These are phyloP conservation scores for Pachliopta kotzebuea DNA, from an alignment of 2,888 invertebrate species.

Conservation along the genomic window DNA sequence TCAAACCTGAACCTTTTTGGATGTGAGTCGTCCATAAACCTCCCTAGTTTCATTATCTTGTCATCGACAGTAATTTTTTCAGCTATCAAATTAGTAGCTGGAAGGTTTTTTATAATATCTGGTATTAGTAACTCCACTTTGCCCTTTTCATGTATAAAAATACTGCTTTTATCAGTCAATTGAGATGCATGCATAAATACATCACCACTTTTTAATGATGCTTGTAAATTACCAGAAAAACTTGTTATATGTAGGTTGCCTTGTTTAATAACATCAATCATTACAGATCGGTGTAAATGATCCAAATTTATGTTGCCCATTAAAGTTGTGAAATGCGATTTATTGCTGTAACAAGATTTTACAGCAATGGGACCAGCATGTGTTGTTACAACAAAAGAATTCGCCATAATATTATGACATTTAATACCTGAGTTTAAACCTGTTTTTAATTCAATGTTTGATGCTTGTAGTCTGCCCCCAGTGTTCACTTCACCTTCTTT, in stretches of 20 bases:
- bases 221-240: conserved; percentile 68
- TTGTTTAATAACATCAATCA: conserved; percentile 71
- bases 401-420: conserved; percentile 72
- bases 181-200: conserved; percentile 71
- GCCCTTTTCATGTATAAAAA: conserved; percentile 76
- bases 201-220: conserved; percentile 72
- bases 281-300: conserved; percentile 63
- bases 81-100: conserved; percentile 73
- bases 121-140: conserved; percentile 70
- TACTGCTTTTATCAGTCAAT: conserved; percentile 69
- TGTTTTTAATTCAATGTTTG: conserved; percentile 66
- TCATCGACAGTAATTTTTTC: conserved; percentile 72
- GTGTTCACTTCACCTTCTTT: conserved; percentile 57
- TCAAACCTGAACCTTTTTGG: conserved; percentile 72
- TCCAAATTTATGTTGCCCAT: conserved; percentile 68
- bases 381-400: conserved; percentile 57
- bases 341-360: conserved; percentile 73
- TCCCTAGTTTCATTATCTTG: conserved; percentile 67
- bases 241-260: conserved; percentile 71
- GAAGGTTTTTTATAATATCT: conserved; percentile 65
- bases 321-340: conserved; percentile 70
- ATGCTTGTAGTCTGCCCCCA: conserved; percentile 64
- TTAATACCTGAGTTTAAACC: conserved; percentile 59
- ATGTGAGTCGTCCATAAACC: conserved; percentile 73
- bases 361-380: conserved; percentile 67